Conservation (phyloP, 2,888 invertebrate species). For the Hypercompe scribonia region DNA sequence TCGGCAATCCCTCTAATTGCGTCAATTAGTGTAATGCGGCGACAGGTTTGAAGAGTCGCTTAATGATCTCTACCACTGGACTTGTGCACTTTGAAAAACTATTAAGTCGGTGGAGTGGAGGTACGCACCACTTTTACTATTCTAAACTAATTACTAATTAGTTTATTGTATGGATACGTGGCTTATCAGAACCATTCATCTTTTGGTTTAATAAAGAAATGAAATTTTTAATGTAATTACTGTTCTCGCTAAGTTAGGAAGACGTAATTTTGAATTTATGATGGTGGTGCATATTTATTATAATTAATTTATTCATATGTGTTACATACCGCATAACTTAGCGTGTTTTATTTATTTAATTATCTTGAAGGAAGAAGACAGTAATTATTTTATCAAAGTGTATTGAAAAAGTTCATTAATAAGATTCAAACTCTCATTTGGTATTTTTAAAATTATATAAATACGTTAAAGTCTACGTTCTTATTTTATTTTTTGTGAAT, state of each 20-base stretch:
- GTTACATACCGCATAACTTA: conserved; percentile 9
- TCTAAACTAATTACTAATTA: conserved; percentile 55
- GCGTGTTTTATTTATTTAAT: not conserved
- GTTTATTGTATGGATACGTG: conserved; percentile 47
- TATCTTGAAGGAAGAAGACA: not conserved
- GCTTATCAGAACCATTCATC: conserved; percentile 47
- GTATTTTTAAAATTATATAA: not conserved
- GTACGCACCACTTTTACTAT: conserved; percentile 37
- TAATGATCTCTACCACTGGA: conserved; percentile 77
- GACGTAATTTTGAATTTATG: conserved; percentile 16
- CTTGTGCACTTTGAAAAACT: conserved; percentile 70
- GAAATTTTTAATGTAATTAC: conserved; percentile 26
- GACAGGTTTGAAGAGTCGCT: conserved; percentile 84
- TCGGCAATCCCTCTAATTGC: conserved; percentile 86
- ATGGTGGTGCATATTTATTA: conserved; percentile 6
- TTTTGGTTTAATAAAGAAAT: conserved; percentile 23
- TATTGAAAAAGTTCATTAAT: not conserved
- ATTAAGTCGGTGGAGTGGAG: conserved; percentile 55
- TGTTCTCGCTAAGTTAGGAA: conserved; percentile 10
- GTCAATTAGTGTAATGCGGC: conserved; percentile 86
- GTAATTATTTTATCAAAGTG: not conserved
- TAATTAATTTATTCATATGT: conserved; percentile 13
- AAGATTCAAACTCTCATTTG: not conserved
- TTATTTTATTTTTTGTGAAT: not conserved
- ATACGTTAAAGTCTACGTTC: not conserved